Percentiles rank a stretch among this genome's conserved stretches.
These are phyloP conservation scores for Galeopsomyia nigrocyanea DNA, from an alignment of 2,888 invertebrate species.

Conservation along the genomic window DNA sequence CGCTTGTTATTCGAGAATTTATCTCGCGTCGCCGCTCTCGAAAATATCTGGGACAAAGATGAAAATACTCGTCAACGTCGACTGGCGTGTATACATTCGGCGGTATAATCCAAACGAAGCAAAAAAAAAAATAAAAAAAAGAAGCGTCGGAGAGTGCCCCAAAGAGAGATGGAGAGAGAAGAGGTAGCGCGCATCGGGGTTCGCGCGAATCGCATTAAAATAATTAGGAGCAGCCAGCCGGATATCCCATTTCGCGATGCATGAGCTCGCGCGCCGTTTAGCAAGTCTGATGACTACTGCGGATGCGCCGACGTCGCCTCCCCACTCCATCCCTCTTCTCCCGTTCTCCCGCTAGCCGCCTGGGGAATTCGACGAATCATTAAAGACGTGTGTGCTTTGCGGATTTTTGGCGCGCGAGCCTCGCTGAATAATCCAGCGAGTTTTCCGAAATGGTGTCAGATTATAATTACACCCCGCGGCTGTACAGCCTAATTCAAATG, in stretches of 20 bases:
- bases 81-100: background rate
- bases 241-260: slow-evolving; percentile 50
- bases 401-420: no score
- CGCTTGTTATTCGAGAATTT: background rate
- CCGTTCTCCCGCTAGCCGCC: background rate
- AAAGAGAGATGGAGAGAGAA: background rate
- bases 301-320: slow-evolving; percentile 4
- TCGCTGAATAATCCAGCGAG: no score
- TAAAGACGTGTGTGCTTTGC: slow-evolving; percentile 32
- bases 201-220: slow-evolving; percentile 57
- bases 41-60: slow-evolving; percentile 33
- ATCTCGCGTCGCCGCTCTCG: slow-evolving; percentile 25
- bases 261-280: slow-evolving; percentile 3
- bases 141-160: no score
- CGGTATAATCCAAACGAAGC: background rate
- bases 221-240: slow-evolving; percentile 61
- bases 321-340: background rate
- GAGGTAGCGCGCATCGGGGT: slow-evolving; percentile 20
- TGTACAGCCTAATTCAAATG: no score
- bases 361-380: slow-evolving; percentile 45
- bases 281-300: slow-evolving; percentile 29
- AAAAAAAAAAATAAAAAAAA: slow-evolving; percentile 11
- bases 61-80: slow-evolving; percentile 22
- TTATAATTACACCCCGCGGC: no score
- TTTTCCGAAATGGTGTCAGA: no score